Conservation (phyloP, 2,797 vertebrate genomes). For the Anguilla megastoma region DNA sequence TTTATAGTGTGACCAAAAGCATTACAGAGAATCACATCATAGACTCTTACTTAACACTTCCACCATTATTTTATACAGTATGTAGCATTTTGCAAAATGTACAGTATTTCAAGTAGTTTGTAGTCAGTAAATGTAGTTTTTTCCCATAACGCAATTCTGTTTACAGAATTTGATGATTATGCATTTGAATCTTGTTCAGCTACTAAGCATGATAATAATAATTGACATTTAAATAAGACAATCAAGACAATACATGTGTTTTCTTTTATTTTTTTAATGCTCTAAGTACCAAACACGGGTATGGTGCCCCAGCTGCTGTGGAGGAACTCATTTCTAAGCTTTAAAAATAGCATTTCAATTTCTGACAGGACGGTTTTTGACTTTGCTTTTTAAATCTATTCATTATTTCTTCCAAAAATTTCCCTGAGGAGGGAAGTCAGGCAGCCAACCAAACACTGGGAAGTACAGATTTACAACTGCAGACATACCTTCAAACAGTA, state of each 20-base stretch:
- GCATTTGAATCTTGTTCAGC: not conserved
- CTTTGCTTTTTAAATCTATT: constrained; percentile 42
- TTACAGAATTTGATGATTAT: constrained; percentile 4
- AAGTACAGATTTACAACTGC: constrained; percentile 46
- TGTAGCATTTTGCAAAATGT: not conserved
- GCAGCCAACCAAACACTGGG: constrained; percentile 27
- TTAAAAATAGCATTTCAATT: constrained; percentile 40
- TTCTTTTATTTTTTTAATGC: not conserved
- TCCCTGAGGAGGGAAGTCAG: constrained; percentile 48
- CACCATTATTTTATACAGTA: not conserved
- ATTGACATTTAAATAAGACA: not conserved
- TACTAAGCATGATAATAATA: not conserved
- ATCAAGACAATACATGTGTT: not conserved
- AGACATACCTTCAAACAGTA: constrained; percentile 56
- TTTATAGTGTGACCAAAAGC: not conserved
- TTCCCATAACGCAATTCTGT: not conserved
- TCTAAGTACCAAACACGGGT: not conserved
- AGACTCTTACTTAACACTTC: not conserved
- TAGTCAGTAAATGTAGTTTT: not conserved
- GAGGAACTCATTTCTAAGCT: constrained; percentile 8
- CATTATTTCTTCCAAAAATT: constrained; percentile 39
- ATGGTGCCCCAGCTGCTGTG: not conserved
- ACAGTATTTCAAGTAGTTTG: not conserved
- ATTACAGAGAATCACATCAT: not conserved
- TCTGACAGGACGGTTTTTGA: constrained; percentile 39